Evolutionary conservation across 2,888 invertebrate species (phyloP), one percentile per base, ranked within the genome.

Genomic region (Athrips mouffetella): DNA sequence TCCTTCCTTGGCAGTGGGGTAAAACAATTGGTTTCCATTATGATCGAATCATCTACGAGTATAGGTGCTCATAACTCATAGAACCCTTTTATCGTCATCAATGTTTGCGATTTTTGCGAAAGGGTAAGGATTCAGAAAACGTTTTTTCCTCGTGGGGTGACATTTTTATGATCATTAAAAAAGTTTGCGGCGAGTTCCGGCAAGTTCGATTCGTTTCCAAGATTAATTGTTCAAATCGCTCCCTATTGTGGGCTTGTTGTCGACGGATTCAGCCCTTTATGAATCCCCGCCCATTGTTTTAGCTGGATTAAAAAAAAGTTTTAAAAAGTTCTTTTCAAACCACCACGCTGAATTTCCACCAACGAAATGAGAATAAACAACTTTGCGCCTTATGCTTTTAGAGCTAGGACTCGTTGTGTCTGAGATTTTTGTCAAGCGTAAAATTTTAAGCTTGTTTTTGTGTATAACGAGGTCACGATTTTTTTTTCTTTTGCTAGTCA

Each of bases 251-350:
- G 68, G 59, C 57, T 68, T 76, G 74, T 70, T 81, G 79, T 81
- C 74, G 80, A 75, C 78, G 78, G 69, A 73, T 77, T 62, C 67
- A 73, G 62, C 72, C 76, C 74, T 78, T 81, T 82, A 82, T 81
- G 75, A 80, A 81, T 76, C 73, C 75, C 70, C 59, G 63, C 66
- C 77, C 78, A 84, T 85, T 85, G 85, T 85, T 84, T 82, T 80
- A 63, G 56, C 59, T 69, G 76, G 74, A 73, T 78, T 82, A 74
- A 71, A 69, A 82, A 80, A 80, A 83, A 80, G 62, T 67, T 63
- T 63, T 62, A 73, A 80, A 82, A 80, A 79, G 68, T 76, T 78
- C 65, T 70, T 68, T 62, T 58, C 60, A 63, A 64, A 59, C 58
- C 54, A 53, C 58, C 53, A 51, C 46, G 15, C 40, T 44, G 39